Base-by-base conservation (phyloP, 2,888 invertebrate genomes). In the Stenotaenia linearis region DNA sequence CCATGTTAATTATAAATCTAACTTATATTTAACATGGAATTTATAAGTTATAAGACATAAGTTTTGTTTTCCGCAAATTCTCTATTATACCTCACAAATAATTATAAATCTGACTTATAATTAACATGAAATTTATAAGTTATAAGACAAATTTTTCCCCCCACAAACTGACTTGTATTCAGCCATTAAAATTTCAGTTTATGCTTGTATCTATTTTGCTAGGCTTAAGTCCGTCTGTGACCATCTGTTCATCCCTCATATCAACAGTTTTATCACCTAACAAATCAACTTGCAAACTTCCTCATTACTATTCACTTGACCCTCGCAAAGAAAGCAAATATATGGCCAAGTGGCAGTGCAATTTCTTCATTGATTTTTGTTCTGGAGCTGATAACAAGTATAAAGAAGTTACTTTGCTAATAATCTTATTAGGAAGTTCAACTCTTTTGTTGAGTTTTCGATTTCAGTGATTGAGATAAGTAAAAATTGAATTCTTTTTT, bases 201-300 rank as follows among this genome's bases (percentile, higher is more conserved):
- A n/a, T n/a, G n/a, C n/a, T n/a, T n/a, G n/a, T n/a, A n/a, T n/a
- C n/a, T n/a, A n/a, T n/a, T n/a, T n/a, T n/a, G n/a, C n/a, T n/a
- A n/a, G n/a, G n/a, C n/a, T n/a, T n/a, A n/a, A n/a, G n/a, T n/a
- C n/a, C n/a, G n/a, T n/a, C n/a, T n/a, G n/a, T n/a, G n/a, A n/a
- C 50, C 50, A 50, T 50, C 50, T 50, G 50, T 50, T 50, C 40
- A 15, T 3, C 40, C 40, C 40, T 40, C 40, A 40, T 40, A 50
- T 50, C 50, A 50, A 76, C 76, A 76, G 9, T 76, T 76, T 76
- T 35, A 76, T 76, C 76, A 76, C 76, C 76, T 12, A 76, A 76
- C 76, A 35, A 35, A 76, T 76, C 37, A 76, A 76, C 76, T 32
- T 30, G 35, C 35, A 76, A 76, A 35, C 32, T 50, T 50, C 50